Evolutionary conservation across 2,113 vertebrate species (phyloP).

Genomic region (Phalacrocorax carbo): DNA sequence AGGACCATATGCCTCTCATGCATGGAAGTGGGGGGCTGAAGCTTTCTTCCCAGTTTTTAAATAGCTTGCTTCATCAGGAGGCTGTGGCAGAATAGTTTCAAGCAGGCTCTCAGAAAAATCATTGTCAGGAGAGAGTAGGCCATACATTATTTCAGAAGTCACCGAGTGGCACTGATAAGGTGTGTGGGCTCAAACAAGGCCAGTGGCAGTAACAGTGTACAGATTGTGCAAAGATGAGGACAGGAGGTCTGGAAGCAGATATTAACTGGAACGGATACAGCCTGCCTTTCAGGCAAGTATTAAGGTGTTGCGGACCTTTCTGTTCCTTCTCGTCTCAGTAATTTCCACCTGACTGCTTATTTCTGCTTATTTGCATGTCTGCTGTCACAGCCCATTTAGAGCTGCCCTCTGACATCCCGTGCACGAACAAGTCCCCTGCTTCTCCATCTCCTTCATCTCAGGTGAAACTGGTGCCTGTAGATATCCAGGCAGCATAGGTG

Average conservation of each 20-base stretch:
- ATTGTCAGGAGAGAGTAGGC: not conserved
- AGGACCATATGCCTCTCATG: not conserved
- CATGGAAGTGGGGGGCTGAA: not conserved
- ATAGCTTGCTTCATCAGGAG: not conserved
- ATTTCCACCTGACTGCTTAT: not conserved
- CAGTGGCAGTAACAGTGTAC: fast-evolving
- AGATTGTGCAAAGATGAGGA: not conserved
- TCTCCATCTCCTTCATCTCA: not conserved
- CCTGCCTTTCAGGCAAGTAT: not conserved
- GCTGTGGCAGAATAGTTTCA: not conserved
- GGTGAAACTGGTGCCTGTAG: not conserved
- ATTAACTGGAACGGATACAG: not conserved
- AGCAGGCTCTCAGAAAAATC: not conserved
- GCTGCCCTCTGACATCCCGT: not conserved
- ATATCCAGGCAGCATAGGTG: not conserved
- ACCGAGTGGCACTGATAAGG: fast-evolving
- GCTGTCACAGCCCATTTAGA: not conserved
- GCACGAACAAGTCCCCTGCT: not conserved
- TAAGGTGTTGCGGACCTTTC: not conserved
- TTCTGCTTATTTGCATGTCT: not conserved
- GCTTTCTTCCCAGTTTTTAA: not conserved
- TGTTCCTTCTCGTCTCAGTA: not conserved
- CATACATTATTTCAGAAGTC: not conserved
- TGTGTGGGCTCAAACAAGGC: not conserved
- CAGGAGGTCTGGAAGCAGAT: not conserved